These are phyloP conservation scores for Scaptodrosophila lebanonensis DNA, from an alignment of 1,140 invertebrate species.

Conservation along the genomic window DNA sequence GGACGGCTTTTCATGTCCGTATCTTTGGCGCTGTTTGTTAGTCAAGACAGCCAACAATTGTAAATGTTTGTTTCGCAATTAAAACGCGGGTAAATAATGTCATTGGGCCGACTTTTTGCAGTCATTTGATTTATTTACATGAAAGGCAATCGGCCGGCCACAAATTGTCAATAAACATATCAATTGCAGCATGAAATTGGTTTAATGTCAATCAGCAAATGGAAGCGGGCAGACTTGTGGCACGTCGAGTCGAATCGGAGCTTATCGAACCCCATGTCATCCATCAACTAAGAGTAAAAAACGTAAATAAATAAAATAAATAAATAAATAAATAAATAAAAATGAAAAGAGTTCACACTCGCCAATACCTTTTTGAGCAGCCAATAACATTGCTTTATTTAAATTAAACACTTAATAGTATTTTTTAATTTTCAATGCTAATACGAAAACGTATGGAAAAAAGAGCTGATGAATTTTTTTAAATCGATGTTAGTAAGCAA, in stretches of 20 bases:
- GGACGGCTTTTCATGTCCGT: conserved; percentile 41
- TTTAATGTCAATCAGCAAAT: conserved; percentile 59
- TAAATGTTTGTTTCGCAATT: conserved; percentile 72
- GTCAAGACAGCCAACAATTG: conserved; percentile 70
- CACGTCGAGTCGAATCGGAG: conserved; percentile 1
- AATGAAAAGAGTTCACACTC: too few relatives aligned
- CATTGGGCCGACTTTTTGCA: conserved; percentile 39
- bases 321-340: too few relatives aligned
- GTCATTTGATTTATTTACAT: conserved; percentile 65
- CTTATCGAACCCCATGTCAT: conserved; percentile 31
- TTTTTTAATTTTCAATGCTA: too few relatives aligned
- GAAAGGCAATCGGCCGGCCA: conserved; percentile 14
- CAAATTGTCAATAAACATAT: conserved; percentile 65
- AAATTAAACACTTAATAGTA: too few relatives aligned
- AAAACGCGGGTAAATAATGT: conserved; percentile 52
- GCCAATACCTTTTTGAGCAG: too few relatives aligned
- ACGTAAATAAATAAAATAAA: too few relatives aligned
- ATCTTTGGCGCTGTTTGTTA: conserved; percentile 49
- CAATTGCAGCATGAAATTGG: conserved; percentile 59
- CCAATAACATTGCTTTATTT: too few relatives aligned
- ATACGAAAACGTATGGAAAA: too few relatives aligned
- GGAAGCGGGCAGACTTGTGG: too few relatives aligned
- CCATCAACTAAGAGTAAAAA: conserved; percentile 16
- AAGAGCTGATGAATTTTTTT: too few relatives aligned
- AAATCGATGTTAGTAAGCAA: too few relatives aligned